Base-by-base conservation (phyloP, 2,113 vertebrate genomes). In the Corythoichthys intestinalis region DNA sequence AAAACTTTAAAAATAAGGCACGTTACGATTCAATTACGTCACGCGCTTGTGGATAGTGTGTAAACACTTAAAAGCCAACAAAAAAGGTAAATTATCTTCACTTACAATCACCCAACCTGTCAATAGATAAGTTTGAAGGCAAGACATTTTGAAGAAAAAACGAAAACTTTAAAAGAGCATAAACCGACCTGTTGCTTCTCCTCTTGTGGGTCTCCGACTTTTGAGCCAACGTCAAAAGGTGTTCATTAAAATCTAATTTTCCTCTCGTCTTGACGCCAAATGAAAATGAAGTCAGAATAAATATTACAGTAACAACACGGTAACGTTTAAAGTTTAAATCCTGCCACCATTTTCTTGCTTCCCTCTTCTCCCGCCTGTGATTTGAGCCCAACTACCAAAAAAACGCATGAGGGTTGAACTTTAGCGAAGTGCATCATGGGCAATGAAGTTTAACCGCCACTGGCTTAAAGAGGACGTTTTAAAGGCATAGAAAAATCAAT, bases 361-460 rank as follows among this genome's bases (percentile, higher is more conserved):
- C 35, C 11, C 2, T 53, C 49, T 52, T 41, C 65, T 66, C 65
- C 65, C 65, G 65, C 65, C 65, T 54, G 37, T 53, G 49, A 54
- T 66, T 39, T 44, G 9, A 39, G 38, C 12, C 6, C 5, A 3
- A n/a, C 6, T 2, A 37, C 35, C 35, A 50, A 37, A 65, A 49
- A 53, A 39, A n/a, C 4, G 41, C 41, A 44, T 44, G 41, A 35
- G 1, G 56, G 11, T 12, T 58, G 12, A 14, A 12, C 5, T 4
- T 37, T 41, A 9, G 17, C 8, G 3, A 39, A 4, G 50, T 39
- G 64, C 64, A 63, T 66, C 4, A 38, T 66, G 65, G 65, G 65
- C 54, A 54, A 39, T 7, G 65, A 13, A 13, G 50, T 66, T 39
- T 54, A 38, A n/a, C 0, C 14, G 8, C 9, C 4, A 12, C 64